Conservation (phyloP, 2,113 vertebrate species). For the Eulacestoma nigropectus region DNA sequence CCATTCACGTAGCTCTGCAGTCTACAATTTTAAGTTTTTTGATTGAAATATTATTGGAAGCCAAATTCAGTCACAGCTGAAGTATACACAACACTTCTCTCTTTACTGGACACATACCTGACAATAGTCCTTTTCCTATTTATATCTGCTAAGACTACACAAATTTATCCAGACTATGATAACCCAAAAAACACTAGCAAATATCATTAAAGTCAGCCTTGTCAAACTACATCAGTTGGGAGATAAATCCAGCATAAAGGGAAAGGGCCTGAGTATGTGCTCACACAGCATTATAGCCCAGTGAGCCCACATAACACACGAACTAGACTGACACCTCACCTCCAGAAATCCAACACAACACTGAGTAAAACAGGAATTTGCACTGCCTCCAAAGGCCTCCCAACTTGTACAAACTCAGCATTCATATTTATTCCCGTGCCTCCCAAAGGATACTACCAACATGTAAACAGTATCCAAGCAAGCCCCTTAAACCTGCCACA, state of each 20-base stretch:
- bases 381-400: background rate
- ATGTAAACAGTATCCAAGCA: background rate
- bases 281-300: background rate
- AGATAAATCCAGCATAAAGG: background rate
- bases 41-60: background rate
- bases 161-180: background rate
- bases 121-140: background rate
- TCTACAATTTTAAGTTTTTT: background rate
- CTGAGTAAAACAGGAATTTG: background rate
- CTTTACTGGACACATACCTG: background rate
- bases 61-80: background rate
- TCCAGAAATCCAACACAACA: background rate
- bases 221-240: background rate
- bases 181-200: background rate
- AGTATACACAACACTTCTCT: background rate
- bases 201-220: background rate
- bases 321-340: background rate
- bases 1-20: background rate
- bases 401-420: background rate
- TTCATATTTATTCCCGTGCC: background rate
- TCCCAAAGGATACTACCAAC: background rate
- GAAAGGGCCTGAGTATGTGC: background rate
- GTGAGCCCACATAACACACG: rapidly evolving
- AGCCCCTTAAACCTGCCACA: background rate
- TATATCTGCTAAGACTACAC: background rate